phyloP scores from a whole-genome alignment of 2,797 vertebrate species.

The Squalus acanthias region DNA sequence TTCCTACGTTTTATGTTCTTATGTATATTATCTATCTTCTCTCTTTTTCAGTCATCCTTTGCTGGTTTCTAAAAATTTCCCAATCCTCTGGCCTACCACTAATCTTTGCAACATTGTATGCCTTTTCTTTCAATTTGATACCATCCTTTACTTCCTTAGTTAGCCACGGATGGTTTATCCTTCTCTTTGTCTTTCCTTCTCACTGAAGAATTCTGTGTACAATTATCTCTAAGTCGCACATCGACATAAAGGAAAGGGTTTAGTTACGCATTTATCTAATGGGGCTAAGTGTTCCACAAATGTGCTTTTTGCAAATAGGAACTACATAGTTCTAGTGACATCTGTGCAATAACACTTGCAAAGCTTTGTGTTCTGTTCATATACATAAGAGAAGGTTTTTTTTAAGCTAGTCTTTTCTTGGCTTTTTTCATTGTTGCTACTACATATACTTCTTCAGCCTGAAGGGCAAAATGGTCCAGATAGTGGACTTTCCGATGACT shows the following conservation, averaged over 20 bases:
- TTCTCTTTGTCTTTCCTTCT: no score
- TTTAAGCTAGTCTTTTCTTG: neutral
- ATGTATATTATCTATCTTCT: no score
- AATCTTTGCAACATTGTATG: no score
- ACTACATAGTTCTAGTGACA: neutral
- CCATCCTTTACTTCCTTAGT: no score
- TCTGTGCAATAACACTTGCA: neutral
- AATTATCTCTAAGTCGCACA: neutral
- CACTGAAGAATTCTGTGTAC: neutral
- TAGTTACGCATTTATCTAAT: neutral
- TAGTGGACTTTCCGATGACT: neutral
- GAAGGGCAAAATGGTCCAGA: neutral
- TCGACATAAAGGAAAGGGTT: neutral
- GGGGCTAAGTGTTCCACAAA: neutral
- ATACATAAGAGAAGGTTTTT: neutral
- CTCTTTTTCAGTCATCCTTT: no score
- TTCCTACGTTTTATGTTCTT: no score
- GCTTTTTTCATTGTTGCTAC: neutral
- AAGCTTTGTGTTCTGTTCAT: neutral
- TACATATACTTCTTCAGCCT: neutral
- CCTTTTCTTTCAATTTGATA: no score
- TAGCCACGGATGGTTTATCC: no score
- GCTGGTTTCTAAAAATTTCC: no score
- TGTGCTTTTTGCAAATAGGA: neutral
- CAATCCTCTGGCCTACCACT: no score